phyloP scores from a whole-genome alignment of 1,140 invertebrate genomes.

The Dinoponera quadriceps region DNA sequence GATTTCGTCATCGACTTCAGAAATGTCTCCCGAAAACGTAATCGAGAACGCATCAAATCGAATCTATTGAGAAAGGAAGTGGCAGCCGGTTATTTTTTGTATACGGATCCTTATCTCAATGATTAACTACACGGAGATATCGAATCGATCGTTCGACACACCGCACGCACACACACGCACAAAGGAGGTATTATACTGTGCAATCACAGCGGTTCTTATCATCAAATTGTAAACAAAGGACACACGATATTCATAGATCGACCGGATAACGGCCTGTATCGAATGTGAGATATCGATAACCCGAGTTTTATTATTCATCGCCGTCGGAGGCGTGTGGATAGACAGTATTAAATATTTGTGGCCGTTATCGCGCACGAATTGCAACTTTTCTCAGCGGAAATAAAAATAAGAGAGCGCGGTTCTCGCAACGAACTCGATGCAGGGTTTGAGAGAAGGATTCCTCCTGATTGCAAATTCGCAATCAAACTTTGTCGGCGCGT shows the following conservation, averaged over 20 bases:
- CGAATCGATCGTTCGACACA: not conserved
- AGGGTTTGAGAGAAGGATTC: conserved; percentile 32
- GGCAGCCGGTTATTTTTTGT: not conserved
- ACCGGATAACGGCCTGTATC: conserved; percentile 9
- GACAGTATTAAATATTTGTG: conserved; percentile 19
- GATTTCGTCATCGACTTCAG: conserved; percentile 18
- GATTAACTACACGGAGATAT: conserved; percentile 15
- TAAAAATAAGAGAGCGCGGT: conserved; percentile 17
- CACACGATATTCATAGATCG: conserved; percentile 34
- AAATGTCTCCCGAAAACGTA: not conserved
- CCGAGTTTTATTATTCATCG: conserved; percentile 18
- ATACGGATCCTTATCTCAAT: conserved; percentile 37
- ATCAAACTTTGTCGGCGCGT: conserved; percentile 35
- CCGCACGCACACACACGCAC: not conserved
- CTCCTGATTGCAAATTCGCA: conserved; percentile 42
- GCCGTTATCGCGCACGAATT: not conserved
- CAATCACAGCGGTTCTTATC: conserved; percentile 39
- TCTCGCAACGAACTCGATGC: not conserved
- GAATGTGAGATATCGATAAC: not conserved
- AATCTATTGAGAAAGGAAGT: conserved; percentile 10
- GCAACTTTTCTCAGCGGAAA: not conserved
- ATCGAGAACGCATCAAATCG: conserved; percentile 17
- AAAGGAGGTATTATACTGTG: too few relatives aligned
- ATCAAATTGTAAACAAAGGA: conserved; percentile 49
- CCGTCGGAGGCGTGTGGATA: not conserved